phyloP scores from a whole-genome alignment of 2,888 invertebrate genomes.

The Hypena proboscidalis region DNA sequence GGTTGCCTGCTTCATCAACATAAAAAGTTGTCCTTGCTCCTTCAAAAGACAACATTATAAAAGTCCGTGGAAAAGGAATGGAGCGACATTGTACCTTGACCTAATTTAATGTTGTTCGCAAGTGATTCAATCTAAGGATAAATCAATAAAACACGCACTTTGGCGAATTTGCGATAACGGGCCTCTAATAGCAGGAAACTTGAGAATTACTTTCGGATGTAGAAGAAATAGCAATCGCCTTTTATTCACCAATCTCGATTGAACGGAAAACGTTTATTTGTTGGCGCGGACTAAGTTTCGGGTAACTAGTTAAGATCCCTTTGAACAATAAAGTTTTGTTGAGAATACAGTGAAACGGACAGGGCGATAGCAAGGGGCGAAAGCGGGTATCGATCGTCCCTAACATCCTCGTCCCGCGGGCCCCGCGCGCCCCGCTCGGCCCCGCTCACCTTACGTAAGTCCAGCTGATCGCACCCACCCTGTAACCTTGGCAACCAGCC shows the following conservation, averaged over 20 bases:
- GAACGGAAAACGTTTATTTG: constrained; percentile 32
- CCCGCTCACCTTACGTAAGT: constrained; percentile 79
- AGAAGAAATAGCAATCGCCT: constrained; percentile 18
- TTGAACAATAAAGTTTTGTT: constrained; percentile 49
- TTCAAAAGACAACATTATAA: neutral
- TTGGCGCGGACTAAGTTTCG: constrained; percentile 27
- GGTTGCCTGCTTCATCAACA: too few species aligned
- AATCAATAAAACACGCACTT: constrained; percentile 23
- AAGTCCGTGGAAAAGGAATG: constrained; percentile 5
- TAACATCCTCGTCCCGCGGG: constrained; percentile 60
- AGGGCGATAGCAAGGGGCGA: constrained; percentile 72
- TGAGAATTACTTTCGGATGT: constrained; percentile 20
- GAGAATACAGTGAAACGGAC: constrained; percentile 62
- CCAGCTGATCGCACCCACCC: constrained; percentile 83
- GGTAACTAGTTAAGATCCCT: constrained; percentile 38
- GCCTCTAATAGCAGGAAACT: constrained; percentile 15
- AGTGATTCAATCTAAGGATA: constrained; percentile 28
- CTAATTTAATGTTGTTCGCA: constrained; percentile 31
- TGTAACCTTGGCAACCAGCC: constrained; percentile 81
- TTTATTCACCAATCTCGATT: constrained; percentile 28
- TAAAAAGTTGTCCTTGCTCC: too few species aligned
- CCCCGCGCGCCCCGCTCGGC: constrained; percentile 47
- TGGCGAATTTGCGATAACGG: constrained; percentile 15
- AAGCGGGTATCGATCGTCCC: constrained; percentile 81
- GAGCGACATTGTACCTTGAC: constrained; percentile 37